These are phyloP conservation scores for Chitala chitala DNA, from an alignment of 2,113 vertebrate species.

Conservation along the genomic window DNA sequence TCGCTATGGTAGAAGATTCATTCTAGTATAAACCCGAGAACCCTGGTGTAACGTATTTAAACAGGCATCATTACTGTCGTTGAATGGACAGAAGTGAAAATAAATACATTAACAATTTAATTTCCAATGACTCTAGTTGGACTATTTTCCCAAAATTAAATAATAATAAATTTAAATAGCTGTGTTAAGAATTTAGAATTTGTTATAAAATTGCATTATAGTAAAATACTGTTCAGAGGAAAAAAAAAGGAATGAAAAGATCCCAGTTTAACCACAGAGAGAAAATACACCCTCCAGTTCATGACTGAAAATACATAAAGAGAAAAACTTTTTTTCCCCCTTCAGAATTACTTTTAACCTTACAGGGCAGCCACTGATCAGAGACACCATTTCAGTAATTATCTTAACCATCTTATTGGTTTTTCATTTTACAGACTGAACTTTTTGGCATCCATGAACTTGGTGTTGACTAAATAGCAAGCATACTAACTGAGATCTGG, in stretches of 20 bases:
- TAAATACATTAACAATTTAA: neutral
- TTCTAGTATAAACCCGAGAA: neutral
- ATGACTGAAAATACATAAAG: no score
- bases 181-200: no score
- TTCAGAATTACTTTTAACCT: neutral
- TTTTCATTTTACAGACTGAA: conserved; percentile 22
- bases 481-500: neutral
- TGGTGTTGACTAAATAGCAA: conserved; percentile 12
- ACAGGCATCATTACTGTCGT: neutral
- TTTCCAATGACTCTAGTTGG: neutral
- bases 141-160: no score
- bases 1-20: no score
- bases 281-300: no score
- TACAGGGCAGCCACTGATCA: neutral
- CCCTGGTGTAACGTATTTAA: neutral
- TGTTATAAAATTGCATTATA: no score
- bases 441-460: conserved; percentile 8
- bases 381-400: neutral
- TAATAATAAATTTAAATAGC: no score
- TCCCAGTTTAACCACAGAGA: no score
- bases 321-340: no score
- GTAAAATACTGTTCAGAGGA: no score
- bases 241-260: no score
- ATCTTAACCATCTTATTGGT: conserved; percentile 10
- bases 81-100: neutral